phyloP scores from a whole-genome alignment of 2,113 vertebrate genomes.

The Xiphorhynchus elegans region DNA sequence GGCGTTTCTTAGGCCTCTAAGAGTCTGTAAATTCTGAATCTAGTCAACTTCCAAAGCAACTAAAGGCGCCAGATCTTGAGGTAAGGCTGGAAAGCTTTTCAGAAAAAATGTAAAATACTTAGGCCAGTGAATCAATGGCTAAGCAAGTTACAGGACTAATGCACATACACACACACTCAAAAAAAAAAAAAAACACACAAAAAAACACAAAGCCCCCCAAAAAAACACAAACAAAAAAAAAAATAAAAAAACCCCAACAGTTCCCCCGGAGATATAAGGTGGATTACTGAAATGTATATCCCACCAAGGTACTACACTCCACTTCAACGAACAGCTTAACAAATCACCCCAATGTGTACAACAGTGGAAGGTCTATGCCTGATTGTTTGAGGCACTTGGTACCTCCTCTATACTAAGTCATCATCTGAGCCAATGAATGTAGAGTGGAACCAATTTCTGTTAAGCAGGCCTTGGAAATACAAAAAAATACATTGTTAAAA shows the following conservation, averaged over 20 bases:
- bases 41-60: neutral
- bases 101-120: neutral
- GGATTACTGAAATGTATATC: neutral
- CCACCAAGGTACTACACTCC: neutral
- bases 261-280: neutral
- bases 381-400: neutral
- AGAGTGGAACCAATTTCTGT: neutral
- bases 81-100: neutral
- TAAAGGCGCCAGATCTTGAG: neutral
- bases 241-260: neutral
- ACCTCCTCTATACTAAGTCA: neutral
- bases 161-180: neutral
- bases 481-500: neutral
- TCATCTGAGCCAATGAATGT: neutral
- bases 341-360: neutral
- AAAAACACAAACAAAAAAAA: neutral
- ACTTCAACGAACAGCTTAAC: neutral
- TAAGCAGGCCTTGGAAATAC: neutral
- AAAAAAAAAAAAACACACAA: neutral
- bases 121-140: neutral
- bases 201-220: neutral
- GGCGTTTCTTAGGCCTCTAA: neutral
- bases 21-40: neutral
- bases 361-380: neutral
- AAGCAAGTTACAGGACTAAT: neutral